A percentile compares a stretch with the other conserved stretches of the same genome.
phyloP scores from a whole-genome alignment of 2,888 invertebrate genomes.

The Anoplius nigerrimus region DNA sequence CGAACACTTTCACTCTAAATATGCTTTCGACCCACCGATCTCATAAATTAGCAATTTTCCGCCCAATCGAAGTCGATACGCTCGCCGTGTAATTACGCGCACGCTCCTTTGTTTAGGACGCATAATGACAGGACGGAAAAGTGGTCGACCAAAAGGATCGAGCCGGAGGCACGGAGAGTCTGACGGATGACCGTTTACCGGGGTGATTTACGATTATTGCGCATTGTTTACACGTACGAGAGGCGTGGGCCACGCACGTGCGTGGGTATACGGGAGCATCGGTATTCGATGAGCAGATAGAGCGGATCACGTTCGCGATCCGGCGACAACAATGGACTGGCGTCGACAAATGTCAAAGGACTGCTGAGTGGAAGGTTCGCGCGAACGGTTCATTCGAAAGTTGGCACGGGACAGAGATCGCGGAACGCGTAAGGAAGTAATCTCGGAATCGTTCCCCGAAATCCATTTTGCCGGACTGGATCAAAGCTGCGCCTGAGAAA shows the following conservation, averaged over 20 bases:
- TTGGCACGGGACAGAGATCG: too few species aligned
- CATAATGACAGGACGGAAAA: too few species aligned
- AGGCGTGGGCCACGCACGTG: conserved; percentile 36
- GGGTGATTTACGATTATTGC: conserved; percentile 47
- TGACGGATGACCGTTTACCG: conserved; percentile 22
- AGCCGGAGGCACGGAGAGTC: conserved; percentile 21
- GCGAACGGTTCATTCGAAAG: background rate
- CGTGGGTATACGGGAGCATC: conserved; percentile 37
- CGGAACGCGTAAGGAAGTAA: background rate
- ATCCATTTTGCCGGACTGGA: background rate
- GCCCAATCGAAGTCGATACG: too few species aligned
- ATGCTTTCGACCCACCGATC: too few species aligned
- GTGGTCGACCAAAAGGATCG: conserved; percentile 23
- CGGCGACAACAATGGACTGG: conserved; percentile 26
- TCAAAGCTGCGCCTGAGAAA: conserved; percentile 33
- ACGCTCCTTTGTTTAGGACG: too few species aligned
- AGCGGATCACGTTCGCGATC: conserved; percentile 34
- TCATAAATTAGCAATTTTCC: too few species aligned
- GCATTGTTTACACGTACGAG: conserved; percentile 51
- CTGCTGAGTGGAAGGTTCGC: background rate
- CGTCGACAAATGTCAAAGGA: background rate
- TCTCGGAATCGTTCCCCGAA: background rate
- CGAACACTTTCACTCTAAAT: too few species aligned
- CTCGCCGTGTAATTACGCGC: too few species aligned
- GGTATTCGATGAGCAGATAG: conserved; percentile 34